phyloP scores from a whole-genome alignment of 2,113 vertebrate genomes.

The Entosphenus tridentatus region DNA sequence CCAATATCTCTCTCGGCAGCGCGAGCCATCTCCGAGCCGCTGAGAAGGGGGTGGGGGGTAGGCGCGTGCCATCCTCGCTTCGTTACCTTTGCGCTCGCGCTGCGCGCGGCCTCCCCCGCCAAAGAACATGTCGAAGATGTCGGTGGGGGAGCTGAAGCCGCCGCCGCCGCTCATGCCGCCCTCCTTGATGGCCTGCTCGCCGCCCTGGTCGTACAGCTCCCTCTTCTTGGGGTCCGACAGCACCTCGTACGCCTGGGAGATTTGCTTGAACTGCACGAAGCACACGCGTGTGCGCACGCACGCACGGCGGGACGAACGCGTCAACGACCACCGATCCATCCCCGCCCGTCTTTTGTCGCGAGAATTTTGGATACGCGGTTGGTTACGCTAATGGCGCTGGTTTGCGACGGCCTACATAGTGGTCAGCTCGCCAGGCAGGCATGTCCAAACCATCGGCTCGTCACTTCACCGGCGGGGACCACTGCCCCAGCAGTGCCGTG shows the following conservation, averaged over 20 bases:
- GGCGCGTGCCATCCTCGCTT: constrained; percentile 11
- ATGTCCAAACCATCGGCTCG: no score
- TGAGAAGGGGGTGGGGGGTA: no score
- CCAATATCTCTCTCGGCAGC: constrained; percentile 6
- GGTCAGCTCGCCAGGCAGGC: no score
- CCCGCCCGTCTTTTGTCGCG: no score
- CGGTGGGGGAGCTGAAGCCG: constrained; percentile 61
- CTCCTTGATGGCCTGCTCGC: constrained; percentile 92
- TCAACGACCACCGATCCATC: no score
- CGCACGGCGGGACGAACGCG: no score
- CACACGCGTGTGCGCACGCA: background rate
- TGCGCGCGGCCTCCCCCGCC: constrained; percentile 76
- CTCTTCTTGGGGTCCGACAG: constrained; percentile 80
- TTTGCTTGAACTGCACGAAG: constrained; percentile 63
- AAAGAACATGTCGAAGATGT: constrained; percentile 99
- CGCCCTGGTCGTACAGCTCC: constrained; percentile 80
- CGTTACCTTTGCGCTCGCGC: constrained; percentile 65
- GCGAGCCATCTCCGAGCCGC: no score
- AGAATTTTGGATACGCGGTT: no score
- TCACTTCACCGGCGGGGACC: no score
- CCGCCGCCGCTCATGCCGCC: constrained; percentile 42
- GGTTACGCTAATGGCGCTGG: no score
- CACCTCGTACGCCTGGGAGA: constrained; percentile 94
- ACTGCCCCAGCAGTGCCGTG: no score
- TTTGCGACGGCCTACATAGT: no score